A percentile compares a stretch with the other conserved stretches of the same genome.
phyloP scores from a whole-genome alignment of 1,140 invertebrate genomes.

The Homarus americanus region DNA sequence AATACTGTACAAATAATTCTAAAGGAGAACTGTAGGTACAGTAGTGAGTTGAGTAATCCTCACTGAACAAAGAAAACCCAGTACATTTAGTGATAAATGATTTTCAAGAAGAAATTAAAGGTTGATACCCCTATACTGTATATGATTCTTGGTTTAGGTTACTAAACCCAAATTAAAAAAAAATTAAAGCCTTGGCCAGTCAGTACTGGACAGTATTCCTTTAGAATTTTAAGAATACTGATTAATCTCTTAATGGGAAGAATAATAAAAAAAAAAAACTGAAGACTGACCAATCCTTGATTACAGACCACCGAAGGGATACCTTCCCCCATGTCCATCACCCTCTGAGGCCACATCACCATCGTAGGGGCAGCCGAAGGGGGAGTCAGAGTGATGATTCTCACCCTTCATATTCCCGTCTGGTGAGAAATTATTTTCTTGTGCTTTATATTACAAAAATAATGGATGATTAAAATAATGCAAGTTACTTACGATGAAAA shows the following conservation, averaged over 20 bases:
- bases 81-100: too few relatives aligned
- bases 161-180: neutral
- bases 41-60: too few relatives aligned
- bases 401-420: neutral
- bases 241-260: neutral
- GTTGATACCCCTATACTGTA: too few relatives aligned
- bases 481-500: too few relatives aligned
- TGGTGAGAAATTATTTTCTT: neutral
- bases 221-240: too few relatives aligned
- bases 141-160: neutral
- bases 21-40: too few relatives aligned
- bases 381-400: conserved; percentile 9
- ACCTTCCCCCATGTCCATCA: conserved; percentile 58
- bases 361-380: conserved; percentile 17
- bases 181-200: too few relatives aligned
- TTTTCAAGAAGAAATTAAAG: too few relatives aligned
- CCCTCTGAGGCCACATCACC: conserved; percentile 47
- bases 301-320: conserved; percentile 47
- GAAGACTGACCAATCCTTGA: neutral
- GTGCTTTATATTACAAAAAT: too few relatives aligned
- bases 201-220: too few relatives aligned
- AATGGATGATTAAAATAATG: neutral
- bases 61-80: too few relatives aligned
- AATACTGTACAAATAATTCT: too few relatives aligned
- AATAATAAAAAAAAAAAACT: neutral